phyloP scores from a whole-genome alignment of 2,113 vertebrate genomes.

The Pedionomus torquatus region DNA sequence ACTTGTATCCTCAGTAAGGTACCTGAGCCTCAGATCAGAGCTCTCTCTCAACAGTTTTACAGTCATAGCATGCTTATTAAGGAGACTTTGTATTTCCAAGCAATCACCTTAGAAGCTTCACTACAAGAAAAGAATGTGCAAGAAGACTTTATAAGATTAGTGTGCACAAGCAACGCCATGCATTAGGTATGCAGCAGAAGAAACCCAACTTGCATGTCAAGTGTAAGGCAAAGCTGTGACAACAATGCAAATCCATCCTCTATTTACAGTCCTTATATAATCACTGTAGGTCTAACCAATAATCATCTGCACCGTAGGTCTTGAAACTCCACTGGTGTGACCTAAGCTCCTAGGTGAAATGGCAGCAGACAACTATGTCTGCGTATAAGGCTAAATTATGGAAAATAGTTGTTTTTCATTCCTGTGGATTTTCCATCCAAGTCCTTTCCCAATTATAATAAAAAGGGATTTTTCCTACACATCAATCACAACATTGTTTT shows the following conservation, averaged over 20 bases:
- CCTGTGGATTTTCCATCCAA: neutral
- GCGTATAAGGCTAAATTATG: neutral
- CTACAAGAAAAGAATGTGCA: slow-evolving; percentile 73
- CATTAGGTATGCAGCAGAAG: slow-evolving; percentile 50
- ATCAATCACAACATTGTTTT: neutral
- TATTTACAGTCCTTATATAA: neutral
- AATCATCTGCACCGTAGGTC: neutral
- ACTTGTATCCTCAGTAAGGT: slow-evolving; percentile 71
- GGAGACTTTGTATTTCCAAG: slow-evolving; percentile 73
- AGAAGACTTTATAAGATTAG: slow-evolving; percentile 75
- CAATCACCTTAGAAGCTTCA: slow-evolving; percentile 74
- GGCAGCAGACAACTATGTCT: neutral
- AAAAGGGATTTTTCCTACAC: neutral
- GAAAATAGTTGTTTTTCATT: neutral
- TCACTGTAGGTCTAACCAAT: neutral
- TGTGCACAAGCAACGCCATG: slow-evolving; percentile 64
- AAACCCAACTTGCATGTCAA: slow-evolving; percentile 37
- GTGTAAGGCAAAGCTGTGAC: neutral
- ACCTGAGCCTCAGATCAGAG: slow-evolving; percentile 59
- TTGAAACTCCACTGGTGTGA: neutral
- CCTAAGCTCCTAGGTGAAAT: neutral
- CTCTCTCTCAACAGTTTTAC: slow-evolving; percentile 68
- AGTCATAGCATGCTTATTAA: slow-evolving; percentile 77
- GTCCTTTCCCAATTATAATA: neutral
- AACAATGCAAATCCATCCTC: neutral